A percentile compares a stretch with the other conserved stretches of the same genome.
Evolutionary conservation across 2,888 invertebrate genomes (phyloP).

Genomic region (Aphodius granarius): DNA sequence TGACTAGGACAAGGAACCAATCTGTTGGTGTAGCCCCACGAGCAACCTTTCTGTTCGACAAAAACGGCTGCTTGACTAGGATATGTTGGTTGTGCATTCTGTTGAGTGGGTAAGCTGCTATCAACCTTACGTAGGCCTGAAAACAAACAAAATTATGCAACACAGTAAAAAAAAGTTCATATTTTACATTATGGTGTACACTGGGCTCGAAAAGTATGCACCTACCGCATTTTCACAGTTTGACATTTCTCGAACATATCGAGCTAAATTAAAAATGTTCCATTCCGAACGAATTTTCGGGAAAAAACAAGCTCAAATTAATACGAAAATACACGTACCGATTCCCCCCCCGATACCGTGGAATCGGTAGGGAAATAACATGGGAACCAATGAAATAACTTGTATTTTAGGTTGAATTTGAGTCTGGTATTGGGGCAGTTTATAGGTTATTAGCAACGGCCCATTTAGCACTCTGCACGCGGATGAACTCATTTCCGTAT

Average conservation of each 20-base stretch:
- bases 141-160: background rate
- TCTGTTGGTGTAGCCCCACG: constrained; percentile 57
- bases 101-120: constrained; percentile 42
- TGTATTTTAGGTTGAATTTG: background rate
- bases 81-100: constrained; percentile 31
- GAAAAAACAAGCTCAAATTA: background rate
- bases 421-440: background rate
- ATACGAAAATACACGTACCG: background rate
- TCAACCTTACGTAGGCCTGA: constrained; percentile 51
- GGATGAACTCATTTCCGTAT: background rate
- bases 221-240: background rate
- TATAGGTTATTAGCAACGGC: background rate
- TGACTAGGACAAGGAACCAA: constrained; percentile 47
- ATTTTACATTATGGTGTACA: too few relatives aligned
- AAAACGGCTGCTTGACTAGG: constrained; percentile 56
- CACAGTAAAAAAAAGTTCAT: too few relatives aligned
- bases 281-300: background rate
- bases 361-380: too few relatives aligned
- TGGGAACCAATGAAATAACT: background rate
- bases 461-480: background rate
- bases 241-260: background rate
- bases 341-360: too few relatives aligned
- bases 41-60: constrained; percentile 55
- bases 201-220: too few relatives aligned
- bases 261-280: background rate